A percentile compares a stretch with the other conserved stretches of the same genome.
Conservation (phyloP, 1,140 invertebrate species). For the Neodiprion pinetum region DNA sequence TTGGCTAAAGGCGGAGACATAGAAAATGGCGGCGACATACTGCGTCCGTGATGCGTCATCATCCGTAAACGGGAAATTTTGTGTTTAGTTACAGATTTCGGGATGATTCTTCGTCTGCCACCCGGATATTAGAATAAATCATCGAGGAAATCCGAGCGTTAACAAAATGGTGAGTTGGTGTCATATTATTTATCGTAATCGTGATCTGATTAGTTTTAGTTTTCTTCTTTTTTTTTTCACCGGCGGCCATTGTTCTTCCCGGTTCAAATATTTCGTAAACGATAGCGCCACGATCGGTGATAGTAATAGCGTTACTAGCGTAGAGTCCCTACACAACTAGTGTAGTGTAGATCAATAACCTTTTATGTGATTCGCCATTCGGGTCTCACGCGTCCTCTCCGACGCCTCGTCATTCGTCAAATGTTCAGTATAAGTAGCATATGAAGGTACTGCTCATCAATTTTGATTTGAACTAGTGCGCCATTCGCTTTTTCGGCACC, state of each 20-base stretch:
- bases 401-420: too few relatives aligned
- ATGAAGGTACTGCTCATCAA: neutral
- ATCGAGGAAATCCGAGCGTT: neutral
- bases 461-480: too few relatives aligned
- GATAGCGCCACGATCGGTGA: too few relatives aligned
- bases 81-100: constrained; percentile 1
- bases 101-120: constrained; percentile 4
- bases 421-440: neutral
- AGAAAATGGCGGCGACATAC: neutral
- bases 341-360: neutral
- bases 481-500: too few relatives aligned
- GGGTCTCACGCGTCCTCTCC: too few relatives aligned
- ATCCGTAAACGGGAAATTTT: neutral
- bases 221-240: neutral
- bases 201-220: neutral
- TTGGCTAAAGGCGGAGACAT: neutral
- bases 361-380: neutral
- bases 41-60: neutral
- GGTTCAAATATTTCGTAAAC: neutral
- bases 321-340: neutral
- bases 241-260: neutral
- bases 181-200: neutral
- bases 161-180: constrained; percentile 1
- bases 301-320: neutral
- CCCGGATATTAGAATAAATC: neutral